These are phyloP conservation scores for Bombycilla garrulus DNA, from an alignment of 2,113 vertebrate genomes.

Conservation along the genomic window DNA sequence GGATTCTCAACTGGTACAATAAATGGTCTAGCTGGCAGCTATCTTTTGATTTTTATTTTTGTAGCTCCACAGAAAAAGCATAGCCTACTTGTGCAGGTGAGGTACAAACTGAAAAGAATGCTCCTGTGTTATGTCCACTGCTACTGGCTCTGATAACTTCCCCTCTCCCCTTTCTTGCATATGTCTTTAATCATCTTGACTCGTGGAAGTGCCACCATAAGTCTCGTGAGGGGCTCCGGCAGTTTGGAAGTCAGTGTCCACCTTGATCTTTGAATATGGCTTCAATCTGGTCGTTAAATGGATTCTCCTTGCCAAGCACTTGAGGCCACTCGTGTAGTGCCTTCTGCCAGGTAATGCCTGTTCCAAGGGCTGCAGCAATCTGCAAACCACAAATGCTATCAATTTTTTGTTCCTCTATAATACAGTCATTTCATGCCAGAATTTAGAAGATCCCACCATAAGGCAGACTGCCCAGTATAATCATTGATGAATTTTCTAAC, in stretches of 20 bases:
- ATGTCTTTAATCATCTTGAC: not conserved
- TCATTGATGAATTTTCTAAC: fast-evolving
- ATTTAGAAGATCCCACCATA: not conserved
- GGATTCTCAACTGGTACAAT: not conserved
- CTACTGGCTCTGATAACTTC: not conserved
- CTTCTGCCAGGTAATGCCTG: constrained; percentile 70
- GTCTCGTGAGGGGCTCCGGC: fast-evolving
- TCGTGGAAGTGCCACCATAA: fast-evolving
- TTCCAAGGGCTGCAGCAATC: constrained; percentile 63
- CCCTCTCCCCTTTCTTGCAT: not conserved
- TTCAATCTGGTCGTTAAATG: constrained; percentile 71
- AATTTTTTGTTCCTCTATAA: not conserved
- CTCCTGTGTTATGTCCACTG: not conserved
- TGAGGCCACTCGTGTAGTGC: constrained; percentile 50
- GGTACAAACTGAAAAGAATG: not conserved
- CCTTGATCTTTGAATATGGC: constrained; percentile 76
- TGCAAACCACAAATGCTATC: not conserved
- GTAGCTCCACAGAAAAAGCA: not conserved
- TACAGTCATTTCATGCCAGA: not conserved
- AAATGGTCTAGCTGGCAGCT: not conserved
- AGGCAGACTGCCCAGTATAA: not conserved
- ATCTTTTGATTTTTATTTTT: not conserved
- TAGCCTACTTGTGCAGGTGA: not conserved
- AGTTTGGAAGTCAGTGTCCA: constrained; percentile 54
- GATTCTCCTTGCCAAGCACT: constrained; percentile 75